phyloP scores from a whole-genome alignment of 53 echinoderm and acorn worm genomes.

The Holothuria leucospilota region DNA sequence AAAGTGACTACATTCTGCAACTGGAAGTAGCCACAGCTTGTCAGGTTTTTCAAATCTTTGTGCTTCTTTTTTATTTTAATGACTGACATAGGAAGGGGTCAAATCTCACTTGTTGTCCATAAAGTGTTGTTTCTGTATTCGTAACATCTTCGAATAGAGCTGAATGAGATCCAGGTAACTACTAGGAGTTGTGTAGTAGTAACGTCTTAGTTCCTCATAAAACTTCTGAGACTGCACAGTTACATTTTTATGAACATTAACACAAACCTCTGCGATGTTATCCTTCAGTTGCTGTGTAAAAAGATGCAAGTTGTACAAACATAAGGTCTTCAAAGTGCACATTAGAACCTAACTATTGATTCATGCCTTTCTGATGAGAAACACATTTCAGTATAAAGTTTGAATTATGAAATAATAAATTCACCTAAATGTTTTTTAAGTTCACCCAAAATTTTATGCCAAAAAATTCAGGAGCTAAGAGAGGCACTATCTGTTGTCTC shows the following conservation, averaged over 20 bases:
- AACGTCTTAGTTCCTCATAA: slow-evolving; percentile 89
- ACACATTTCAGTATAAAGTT: too few relatives aligned
- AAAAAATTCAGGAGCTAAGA: too few relatives aligned
- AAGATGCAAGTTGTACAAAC: background rate
- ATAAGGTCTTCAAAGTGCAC: too few relatives aligned
- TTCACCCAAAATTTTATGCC: too few relatives aligned
- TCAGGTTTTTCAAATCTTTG: too few relatives aligned
- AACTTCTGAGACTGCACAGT: slow-evolving; percentile 78
- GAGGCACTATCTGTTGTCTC: too few relatives aligned
- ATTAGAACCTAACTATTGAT: background rate
- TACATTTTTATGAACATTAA: slow-evolving; percentile 87
- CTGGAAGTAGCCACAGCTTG: too few relatives aligned
- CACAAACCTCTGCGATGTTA: slow-evolving; percentile 90
- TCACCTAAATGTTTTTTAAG: too few relatives aligned
- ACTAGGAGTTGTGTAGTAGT: slow-evolving; percentile 95
- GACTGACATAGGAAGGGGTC: too few relatives aligned
- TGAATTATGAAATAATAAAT: too few relatives aligned
- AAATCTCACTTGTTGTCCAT: slow-evolving; percentile 95
- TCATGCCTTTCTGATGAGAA: background rate
- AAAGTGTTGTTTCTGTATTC: slow-evolving; percentile 83
- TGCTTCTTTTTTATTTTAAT: too few relatives aligned
- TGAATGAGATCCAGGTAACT: slow-evolving; percentile 98
- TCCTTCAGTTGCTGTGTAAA: slow-evolving; percentile 75
- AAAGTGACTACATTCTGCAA: too few relatives aligned
- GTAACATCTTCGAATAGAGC: slow-evolving; percentile 94